Evolutionary conservation across 2,113 vertebrate species (phyloP).

Genomic region (Sphyrna mokarran): DNA sequence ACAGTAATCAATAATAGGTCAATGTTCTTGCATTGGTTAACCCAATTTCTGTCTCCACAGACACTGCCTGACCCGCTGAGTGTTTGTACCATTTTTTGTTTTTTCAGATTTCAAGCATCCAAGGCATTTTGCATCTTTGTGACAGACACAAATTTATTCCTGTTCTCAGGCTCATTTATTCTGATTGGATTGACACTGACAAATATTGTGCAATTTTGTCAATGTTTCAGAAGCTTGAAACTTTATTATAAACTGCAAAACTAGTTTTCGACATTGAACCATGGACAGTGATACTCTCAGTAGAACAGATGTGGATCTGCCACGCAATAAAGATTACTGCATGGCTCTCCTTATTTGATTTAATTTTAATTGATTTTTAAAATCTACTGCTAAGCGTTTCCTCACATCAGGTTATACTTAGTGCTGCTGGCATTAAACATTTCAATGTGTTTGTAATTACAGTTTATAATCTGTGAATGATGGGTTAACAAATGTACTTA

Average conservation of each 20-base stretch:
- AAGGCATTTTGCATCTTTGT: not conserved
- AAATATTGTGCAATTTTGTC: not conserved
- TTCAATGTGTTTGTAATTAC: conserved; percentile 11
- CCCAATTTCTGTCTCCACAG: no score
- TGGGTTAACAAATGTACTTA: not conserved
- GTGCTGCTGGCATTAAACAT: not conserved
- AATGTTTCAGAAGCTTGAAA: not conserved
- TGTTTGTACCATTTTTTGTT: not conserved
- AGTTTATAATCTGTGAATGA: conserved; percentile 27
- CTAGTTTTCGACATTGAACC: not conserved
- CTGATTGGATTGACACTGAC: not conserved
- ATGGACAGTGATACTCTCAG: not conserved
- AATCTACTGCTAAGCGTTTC: not conserved
- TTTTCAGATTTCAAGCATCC: not conserved
- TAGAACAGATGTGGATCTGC: not conserved
- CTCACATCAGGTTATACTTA: not conserved
- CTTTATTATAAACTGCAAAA: not conserved
- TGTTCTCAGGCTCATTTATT: not conserved
- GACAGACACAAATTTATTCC: not conserved
- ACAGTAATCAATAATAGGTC: not conserved
- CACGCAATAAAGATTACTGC: not conserved
- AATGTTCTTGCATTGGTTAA: no score
- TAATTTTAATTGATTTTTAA: not conserved
- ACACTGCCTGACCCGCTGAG: no score
- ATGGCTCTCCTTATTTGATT: not conserved